Evolutionary conservation across 2,113 vertebrate species (phyloP).

Genomic region (Sphyrna mokarran): DNA sequence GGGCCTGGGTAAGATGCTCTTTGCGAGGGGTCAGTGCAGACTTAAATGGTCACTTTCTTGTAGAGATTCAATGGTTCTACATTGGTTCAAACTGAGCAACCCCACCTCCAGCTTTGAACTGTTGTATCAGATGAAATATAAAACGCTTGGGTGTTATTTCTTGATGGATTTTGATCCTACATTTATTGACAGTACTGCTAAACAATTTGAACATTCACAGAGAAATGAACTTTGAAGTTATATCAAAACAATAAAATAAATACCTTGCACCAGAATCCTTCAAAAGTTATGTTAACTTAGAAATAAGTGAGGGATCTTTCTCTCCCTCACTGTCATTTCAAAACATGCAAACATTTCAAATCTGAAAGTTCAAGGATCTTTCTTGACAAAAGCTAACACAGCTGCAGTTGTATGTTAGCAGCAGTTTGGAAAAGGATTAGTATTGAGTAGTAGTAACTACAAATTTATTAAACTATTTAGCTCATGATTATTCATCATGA

Average conservation of each 20-base stretch:
- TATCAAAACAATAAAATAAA: not conserved
- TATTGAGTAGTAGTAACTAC: not conserved
- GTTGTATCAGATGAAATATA: not conserved
- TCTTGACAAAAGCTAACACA: not conserved
- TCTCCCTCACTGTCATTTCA: not conserved
- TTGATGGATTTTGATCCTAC: not conserved
- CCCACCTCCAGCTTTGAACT: not conserved
- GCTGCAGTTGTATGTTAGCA: not conserved
- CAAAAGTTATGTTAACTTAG: not conserved
- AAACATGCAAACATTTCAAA: not conserved
- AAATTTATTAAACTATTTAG: not conserved
- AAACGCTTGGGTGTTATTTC: not conserved
- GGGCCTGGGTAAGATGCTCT: too few species aligned
- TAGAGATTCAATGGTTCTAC: not conserved
- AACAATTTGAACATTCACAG: not conserved
- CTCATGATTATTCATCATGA: not conserved
- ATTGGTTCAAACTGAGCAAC: not conserved
- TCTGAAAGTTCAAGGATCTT: slow-evolving; percentile 3
- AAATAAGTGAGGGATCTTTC: not conserved
- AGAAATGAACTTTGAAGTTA: not conserved
- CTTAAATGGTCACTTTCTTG: too few species aligned
- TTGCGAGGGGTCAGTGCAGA: too few species aligned
- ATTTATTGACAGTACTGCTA: too few species aligned
- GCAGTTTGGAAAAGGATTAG: not conserved
- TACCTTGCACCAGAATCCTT: not conserved